A percentile compares a stretch with the other conserved stretches of the same genome.
Evolutionary conservation across 2,797 vertebrate species (phyloP).

Genomic region (Enteromius unitaeniatus): DNA sequence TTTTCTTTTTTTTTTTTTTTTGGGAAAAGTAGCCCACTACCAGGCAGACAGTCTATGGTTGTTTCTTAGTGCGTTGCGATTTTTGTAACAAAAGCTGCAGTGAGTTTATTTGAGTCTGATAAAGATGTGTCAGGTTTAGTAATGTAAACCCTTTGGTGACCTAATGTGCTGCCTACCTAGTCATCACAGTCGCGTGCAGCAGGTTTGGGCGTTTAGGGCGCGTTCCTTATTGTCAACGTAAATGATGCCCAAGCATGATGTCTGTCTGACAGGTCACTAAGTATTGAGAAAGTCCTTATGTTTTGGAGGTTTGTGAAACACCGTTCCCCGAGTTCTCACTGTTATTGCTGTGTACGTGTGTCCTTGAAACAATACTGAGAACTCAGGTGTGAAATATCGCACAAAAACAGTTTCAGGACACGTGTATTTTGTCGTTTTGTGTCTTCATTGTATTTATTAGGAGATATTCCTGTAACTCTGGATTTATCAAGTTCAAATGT

Average conservation of each 20-base stretch:
- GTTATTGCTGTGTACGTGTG: not conserved
- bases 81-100: not conserved
- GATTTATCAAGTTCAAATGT: not conserved
- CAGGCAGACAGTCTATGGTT: not conserved
- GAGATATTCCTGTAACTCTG: not conserved
- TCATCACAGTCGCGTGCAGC: constrained; percentile 18
- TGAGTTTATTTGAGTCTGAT: not conserved
- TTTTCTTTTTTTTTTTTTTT: not conserved
- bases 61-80: not conserved
- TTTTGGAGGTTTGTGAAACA: not conserved
- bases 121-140: not conserved
- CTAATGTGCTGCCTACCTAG: not conserved
- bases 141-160: not conserved
- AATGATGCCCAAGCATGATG: not conserved
- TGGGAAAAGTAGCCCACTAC: not conserved
- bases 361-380: constrained; percentile 20
- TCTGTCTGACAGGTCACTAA: not conserved
- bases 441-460: not conserved
- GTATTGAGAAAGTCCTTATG: no score
- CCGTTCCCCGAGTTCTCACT: not conserved
- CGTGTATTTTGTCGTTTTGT: not conserved
- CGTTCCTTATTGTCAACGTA: not conserved
- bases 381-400: constrained; percentile 18
- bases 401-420: not conserved
- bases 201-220: constrained; percentile 5